Percentiles rank a stretch among this genome's conserved stretches.
Conservation (phyloP, 35 echinoderm and acorn worm genomes). For the Anneissia japonica region DNA sequence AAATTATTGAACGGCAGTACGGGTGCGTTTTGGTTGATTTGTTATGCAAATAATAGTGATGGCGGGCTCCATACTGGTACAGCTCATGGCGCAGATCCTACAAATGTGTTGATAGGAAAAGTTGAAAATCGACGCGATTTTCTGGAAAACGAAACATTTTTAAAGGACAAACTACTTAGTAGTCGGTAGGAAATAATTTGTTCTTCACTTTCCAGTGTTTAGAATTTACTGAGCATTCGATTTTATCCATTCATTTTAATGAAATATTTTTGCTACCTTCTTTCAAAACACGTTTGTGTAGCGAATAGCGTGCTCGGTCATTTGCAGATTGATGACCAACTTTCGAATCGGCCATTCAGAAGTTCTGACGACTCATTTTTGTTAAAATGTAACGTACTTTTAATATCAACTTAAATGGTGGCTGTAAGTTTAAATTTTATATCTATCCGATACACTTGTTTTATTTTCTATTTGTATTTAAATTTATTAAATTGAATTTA, state of each 20-base stretch:
- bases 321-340: not conserved
- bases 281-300: not conserved
- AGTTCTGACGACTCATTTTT: not conserved
- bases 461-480: not conserved
- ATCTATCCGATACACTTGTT: no score
- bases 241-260: not conserved
- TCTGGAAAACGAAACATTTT: not conserved
- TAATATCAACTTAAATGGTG: not conserved
- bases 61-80: not conserved
- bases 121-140: not conserved
- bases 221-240: not conserved
- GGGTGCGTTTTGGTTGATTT: slow-evolving; percentile 1
- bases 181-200: slow-evolving; percentile 1
- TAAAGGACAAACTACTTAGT: not conserved
- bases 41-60: not conserved
- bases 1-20: not conserved
- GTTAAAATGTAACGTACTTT: no score
- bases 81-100: not conserved
- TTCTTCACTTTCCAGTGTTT: not conserved
- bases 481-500: not conserved
- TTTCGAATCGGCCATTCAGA: not conserved
- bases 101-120: not conserved
- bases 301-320: not conserved
- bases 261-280: not conserved
- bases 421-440: not conserved